Evolutionary conservation across 2,113 vertebrate genomes (phyloP).

Genomic region (Tor tambroides): DNA sequence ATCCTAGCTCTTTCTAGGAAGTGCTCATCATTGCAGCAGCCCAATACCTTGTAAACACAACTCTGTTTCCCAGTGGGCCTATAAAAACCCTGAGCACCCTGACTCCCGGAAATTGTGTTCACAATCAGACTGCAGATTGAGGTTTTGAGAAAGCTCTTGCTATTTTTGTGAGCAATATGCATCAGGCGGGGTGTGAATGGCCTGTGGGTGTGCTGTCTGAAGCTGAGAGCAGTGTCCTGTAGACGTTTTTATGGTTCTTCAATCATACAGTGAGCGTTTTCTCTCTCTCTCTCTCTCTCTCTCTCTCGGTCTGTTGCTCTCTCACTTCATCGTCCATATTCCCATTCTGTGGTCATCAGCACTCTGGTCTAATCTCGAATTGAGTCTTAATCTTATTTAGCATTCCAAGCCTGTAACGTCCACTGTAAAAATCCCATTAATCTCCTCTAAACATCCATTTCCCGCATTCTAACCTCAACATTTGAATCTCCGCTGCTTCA

Average conservation of each 20-base stretch:
- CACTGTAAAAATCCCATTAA: conserved; percentile 39
- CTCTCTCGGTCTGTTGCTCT: background rate
- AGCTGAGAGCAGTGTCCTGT: background rate
- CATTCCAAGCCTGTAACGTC: conserved; percentile 36
- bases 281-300: background rate
- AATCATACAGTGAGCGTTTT: background rate
- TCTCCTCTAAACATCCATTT: conserved; percentile 29
- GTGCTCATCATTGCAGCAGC: background rate
- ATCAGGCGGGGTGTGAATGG: background rate
- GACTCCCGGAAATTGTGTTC: conserved; percentile 25
- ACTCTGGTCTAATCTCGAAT: conserved; percentile 34
- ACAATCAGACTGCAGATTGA: background rate
- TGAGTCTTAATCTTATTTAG: conserved; percentile 40
- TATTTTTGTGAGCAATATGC: conserved; percentile 18
- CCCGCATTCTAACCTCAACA: conserved; percentile 9
- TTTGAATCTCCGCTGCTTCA: background rate
- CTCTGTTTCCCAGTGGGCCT: conserved; percentile 1
- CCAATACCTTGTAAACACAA: conserved; percentile 21
- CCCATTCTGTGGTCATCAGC: conserved; percentile 24
- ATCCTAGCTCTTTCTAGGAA: background rate
- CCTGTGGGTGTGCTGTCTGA: background rate
- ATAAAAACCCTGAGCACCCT: background rate
- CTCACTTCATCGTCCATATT: conserved; percentile 9
- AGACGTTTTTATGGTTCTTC: conserved; percentile 13
- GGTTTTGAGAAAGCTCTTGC: conserved; percentile 12